Evolutionary conservation across 1,140 invertebrate genomes (phyloP), one percentile per base, ranked within the genome.

Genomic region (Drosophila kanapiae): DNA sequence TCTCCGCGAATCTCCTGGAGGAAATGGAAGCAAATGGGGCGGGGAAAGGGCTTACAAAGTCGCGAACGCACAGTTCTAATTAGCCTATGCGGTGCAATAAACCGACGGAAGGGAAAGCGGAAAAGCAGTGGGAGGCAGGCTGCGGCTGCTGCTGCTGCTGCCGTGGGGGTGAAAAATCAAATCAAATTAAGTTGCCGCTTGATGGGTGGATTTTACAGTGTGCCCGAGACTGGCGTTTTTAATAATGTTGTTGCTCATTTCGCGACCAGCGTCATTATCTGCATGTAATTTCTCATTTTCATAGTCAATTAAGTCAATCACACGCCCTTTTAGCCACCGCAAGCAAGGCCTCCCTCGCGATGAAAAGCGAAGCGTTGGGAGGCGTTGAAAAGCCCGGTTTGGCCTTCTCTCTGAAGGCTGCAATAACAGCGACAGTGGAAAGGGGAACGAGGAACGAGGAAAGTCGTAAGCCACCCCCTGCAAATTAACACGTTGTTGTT

Each of bases 291-390:
- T 92, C 88, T 91, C 91, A 92, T 92, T 92, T 92, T 92, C 87
- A 92, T 92, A 92, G 91, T 91, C 91, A 92, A 92, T 92, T 92
- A 92, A 92, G 91, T 92, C 91, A 92, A 92, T 92, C 91, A 92
- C 91, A 92, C 91, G 91, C 91, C 91, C 91, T 91, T 92, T 92
- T 91, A 91, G 91, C 82, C 85, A 90, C 90, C 90, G 88, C 84
- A 80, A 75, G 70, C 75, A 45, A 43, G 58, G 14, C 14, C 29
- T 9, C 8, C 14, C 48, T n/a, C 8, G 48, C 48, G 5, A 38
- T 33, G 35, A 10, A 40, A 33, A 58, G 37, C 61, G 29, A 65
- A 27, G 54, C 56, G 40, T 57, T 57, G 56, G 18, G 23, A 40
- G 23, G 56, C 37, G 56, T 42, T 35, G 61, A 59, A 63, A 63